Percentiles rank a stretch among this genome's conserved stretches.
Evolutionary conservation across 2,888 invertebrate genomes (phyloP).

Genomic region (Eupsilia transversa): DNA sequence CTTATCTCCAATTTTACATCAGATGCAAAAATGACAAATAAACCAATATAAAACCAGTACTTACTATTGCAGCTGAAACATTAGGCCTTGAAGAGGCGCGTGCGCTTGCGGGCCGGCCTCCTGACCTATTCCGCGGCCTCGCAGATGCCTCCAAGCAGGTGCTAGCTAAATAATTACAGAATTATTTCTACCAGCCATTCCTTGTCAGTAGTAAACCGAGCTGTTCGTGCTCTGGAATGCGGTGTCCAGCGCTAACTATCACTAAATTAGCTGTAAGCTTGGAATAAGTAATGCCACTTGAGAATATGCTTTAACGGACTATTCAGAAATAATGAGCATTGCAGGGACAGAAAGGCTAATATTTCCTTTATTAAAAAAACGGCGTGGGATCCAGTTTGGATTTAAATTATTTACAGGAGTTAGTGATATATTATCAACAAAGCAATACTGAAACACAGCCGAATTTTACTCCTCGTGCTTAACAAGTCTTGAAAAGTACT

Average conservation of each 20-base stretch:
- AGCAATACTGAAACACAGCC: too few relatives aligned
- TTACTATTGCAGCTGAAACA: slow-evolving; percentile 77
- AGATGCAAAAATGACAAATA: slow-evolving; percentile 37
- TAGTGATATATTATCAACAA: too few relatives aligned
- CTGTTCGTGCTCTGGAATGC: slow-evolving; percentile 45
- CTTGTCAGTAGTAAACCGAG: slow-evolving; percentile 39
- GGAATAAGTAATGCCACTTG: slow-evolving; percentile 31
- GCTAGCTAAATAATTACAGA: slow-evolving; percentile 63
- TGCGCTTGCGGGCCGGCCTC: slow-evolving; percentile 84
- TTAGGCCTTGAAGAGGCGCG: slow-evolving; percentile 80
- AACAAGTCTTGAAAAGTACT: too few relatives aligned
- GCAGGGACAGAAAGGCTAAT: background rate
- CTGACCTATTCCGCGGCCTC: slow-evolving; percentile 88
- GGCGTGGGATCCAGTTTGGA: too few relatives aligned
- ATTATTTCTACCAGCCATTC: slow-evolving; percentile 52
- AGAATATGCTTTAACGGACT: slow-evolving; percentile 34
- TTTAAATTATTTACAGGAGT: too few relatives aligned
- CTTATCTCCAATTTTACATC: slow-evolving; percentile 21
- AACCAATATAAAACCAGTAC: slow-evolving; percentile 65
- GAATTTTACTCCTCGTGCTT: too few relatives aligned
- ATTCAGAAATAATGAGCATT: slow-evolving; percentile 16
- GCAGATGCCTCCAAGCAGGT: slow-evolving; percentile 74
- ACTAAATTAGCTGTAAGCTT: slow-evolving; percentile 34
- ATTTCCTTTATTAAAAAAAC: background rate
- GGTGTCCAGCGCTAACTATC: slow-evolving; percentile 29